Base-by-base conservation (phyloP, 2,888 invertebrate genomes). In the Drosophila affinis region DNA sequence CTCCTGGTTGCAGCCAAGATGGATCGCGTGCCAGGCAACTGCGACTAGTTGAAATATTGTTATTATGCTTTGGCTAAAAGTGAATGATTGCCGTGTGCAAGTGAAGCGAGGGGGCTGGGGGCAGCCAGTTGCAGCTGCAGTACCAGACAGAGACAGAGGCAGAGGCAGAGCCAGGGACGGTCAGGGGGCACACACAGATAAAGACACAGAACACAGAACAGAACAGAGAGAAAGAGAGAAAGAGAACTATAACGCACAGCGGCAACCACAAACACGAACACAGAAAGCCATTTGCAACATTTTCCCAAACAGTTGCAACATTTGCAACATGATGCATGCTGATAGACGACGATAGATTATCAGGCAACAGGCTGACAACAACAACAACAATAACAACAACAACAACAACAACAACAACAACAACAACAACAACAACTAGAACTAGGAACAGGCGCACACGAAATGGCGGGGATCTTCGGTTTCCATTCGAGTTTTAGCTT, bases 1-100 rank as follows among this genome's bases (percentile, higher is more conserved):
- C 45, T 10, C 17, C 17, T 18, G 44, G 27, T 39, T n/a, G 39
- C 52, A 77, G 78, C 32, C 67, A 88, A 85, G 87, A 88, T 85
- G 82, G 84, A 88, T 86, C 86, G 86, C 88, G 88, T 86, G 86
- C 88, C 88, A 77, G 77, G 87, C 82, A 79, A 82, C 82, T 84
- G 81, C 81, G 80, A 84, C 87, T 79, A 81, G 86, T 78, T 88
- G 78, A 87, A 88, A 86, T 86, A 88, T 88, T 88, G 82, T 84
- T 88, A 81, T 85, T 85, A 85, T 83, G 81, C 81, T 83, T 78
- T 81, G 81, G 81, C 82, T 82, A 87, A 87, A 87, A 84, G 88
- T 84, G 83, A 84, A 84, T 87, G 83, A 84, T 84, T 79, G 87
- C 85, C 79, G 62, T 21, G 61, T 46, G 46, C 27, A 46, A 32